These are phyloP conservation scores for Actinostola sp. DNA, from an alignment of 92 coral and sea anemone species.

Conservation along the genomic window DNA sequence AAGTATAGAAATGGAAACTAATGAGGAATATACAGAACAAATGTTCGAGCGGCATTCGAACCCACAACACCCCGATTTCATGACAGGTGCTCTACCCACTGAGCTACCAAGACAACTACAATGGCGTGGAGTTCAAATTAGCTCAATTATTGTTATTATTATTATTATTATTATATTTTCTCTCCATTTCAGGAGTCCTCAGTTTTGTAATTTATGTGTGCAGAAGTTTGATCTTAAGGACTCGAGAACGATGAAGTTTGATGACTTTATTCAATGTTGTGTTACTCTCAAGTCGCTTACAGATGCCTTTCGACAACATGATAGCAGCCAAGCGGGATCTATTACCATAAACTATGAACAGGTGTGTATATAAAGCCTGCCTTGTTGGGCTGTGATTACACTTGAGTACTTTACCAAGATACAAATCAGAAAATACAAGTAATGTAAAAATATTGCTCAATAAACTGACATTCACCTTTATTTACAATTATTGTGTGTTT, in stretches of 20 bases:
- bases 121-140: too few relatives aligned
- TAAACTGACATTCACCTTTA: too few relatives aligned
- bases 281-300: constrained; percentile 95
- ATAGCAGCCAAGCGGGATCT: constrained; percentile 76
- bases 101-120: too few relatives aligned
- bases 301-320: constrained; percentile 90
- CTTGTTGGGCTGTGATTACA: background rate
- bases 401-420: background rate
- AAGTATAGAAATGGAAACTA: too few relatives aligned
- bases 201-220: constrained; percentile 86
- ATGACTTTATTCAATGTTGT: constrained; percentile 98
- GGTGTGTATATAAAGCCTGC: constrained; percentile 22
- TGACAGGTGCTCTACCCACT: too few relatives aligned
- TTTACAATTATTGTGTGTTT: too few relatives aligned
- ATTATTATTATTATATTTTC: too few relatives aligned
- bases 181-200: constrained; percentile 62
- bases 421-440: background rate
- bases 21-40: too few relatives aligned
- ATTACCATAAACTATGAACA: constrained; percentile 95
- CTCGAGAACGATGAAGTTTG: constrained; percentile 91
- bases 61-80: too few relatives aligned
- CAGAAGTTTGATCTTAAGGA: constrained; percentile 86
- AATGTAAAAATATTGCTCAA: too few relatives aligned
- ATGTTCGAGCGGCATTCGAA: too few relatives aligned
- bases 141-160: background rate